A percentile compares a stretch with the other conserved stretches of the same genome.
These are phyloP conservation scores for Morone saxatilis DNA, from an alignment of 2,113 vertebrate genomes.

Conservation along the genomic window DNA sequence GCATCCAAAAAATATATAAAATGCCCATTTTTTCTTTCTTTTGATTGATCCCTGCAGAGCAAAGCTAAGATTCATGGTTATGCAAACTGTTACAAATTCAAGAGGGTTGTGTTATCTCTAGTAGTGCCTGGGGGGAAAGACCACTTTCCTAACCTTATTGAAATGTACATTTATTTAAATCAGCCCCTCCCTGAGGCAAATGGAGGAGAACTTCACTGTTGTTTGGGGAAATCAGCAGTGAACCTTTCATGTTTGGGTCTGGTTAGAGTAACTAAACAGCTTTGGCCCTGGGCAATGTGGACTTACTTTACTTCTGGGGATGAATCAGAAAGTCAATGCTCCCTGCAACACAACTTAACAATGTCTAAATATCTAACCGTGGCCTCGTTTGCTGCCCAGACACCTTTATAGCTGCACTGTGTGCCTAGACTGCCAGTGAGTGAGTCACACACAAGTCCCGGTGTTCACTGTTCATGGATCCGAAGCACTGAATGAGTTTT, in stretches of 20 bases:
- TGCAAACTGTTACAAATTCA: neutral
- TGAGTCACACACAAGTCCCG: conserved; percentile 49
- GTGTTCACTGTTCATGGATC: conserved; percentile 17
- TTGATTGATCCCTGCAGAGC: neutral
- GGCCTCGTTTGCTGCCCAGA: neutral
- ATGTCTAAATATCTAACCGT: neutral
- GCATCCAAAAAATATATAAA: neutral
- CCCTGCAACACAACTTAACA: conserved; percentile 1
- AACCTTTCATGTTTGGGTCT: conserved; percentile 17
- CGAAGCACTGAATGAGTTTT: conserved; percentile 3
- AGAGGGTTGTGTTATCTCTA: conserved; percentile 16
- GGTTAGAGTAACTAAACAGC: conserved; percentile 9
- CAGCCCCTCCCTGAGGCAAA: conserved; percentile 23
- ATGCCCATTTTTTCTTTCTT: neutral
- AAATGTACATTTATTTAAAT: conserved; percentile 28
- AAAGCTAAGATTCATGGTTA: neutral
- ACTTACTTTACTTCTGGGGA: neutral
- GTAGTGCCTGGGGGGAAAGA: neutral
- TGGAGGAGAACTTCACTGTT: conserved; percentile 1
- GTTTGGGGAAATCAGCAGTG: conserved; percentile 1
- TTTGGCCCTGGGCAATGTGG: conserved; percentile 21
- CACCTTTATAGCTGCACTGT: neutral
- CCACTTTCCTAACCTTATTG: neutral
- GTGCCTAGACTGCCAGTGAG: conserved; percentile 26
- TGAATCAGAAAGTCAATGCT: conserved; percentile 7